Base-by-base conservation (phyloP, 2,113 vertebrate genomes). In the Gnathonemus echidnorhynchus region DNA sequence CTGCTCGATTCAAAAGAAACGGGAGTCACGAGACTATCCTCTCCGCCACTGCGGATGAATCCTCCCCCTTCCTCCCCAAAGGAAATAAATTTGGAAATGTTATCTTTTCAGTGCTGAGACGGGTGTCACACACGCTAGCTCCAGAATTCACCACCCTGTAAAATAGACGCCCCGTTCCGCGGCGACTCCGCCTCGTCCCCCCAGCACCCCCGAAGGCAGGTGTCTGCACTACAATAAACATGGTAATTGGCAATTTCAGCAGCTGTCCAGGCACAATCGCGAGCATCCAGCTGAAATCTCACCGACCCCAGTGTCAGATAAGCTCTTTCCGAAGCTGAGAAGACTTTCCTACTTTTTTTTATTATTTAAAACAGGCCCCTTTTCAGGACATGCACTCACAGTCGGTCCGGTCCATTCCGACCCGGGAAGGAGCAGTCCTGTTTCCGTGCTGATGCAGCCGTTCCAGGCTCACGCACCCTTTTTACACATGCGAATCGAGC, bases 211-310 rank as follows among this genome's bases (percentile, higher is more conserved):
- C 88, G 39, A 19, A 90, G 91, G 92, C 91, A 24, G 90, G 92
- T 90, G 91, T 91, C 91, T 31, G 91, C 92, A 89, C 91, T 35
- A 94, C 94, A 95, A 93, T 93, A 93, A 94, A 94, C 94, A 93
- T 93, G 92, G 91, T 94, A 93, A 94, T 94, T 95, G 94, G 94
- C 94, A 92, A 94, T 95, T 95, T 94, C 92, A 93, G 93, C 88
- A 93, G 80, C 91, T 89, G 91, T 90, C 92, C 91, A 91, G 93
- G 93, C 92, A 93, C 90, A 91, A 92, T 94, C 92, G 93, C 90
- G 53, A 92, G 50, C 92, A 92, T 89, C 5, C 89, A n/a, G 74
- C 35, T 39, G n/a, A 91, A 93, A 94, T 94, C 92, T 94, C 93
- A 93, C 92, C 92, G 91, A 91, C 52, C 24, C 77, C 91, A 80